Conservation (phyloP, 1,140 invertebrate species). For the Phthorimaea operculella region DNA sequence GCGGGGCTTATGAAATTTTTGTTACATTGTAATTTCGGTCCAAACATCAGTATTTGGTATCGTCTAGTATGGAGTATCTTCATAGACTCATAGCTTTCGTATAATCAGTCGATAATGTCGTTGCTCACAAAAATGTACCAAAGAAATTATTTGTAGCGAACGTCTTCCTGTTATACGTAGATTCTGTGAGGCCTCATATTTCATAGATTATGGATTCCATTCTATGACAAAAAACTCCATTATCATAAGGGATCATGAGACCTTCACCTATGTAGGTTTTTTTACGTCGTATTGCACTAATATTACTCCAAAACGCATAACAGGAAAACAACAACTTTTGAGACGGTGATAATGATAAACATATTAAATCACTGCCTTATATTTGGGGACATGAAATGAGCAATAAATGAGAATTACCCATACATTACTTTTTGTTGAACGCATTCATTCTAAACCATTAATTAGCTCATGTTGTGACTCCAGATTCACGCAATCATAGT, state of each 20-base stretch:
- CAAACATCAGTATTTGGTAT: conserved; percentile 46
- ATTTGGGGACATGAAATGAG: neutral
- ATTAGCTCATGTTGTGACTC: neutral
- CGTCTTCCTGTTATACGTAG: neutral
- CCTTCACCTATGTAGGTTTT: too few species aligned
- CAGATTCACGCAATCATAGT: conserved; percentile 23
- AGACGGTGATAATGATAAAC: neutral
- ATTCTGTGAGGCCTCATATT: neutral
- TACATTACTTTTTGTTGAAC: too few species aligned
- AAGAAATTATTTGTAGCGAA: conserved; percentile 39
- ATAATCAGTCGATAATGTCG: conserved; percentile 42
- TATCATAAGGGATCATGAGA: too few species aligned
- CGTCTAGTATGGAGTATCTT: conserved; percentile 21
- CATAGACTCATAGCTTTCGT: conserved; percentile 23
- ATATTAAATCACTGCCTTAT: neutral
- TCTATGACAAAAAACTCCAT: too few species aligned
- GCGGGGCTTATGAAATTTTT: neutral
- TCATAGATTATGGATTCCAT: neutral
- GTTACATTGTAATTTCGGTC: conserved; percentile 12
- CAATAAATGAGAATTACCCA: neutral
- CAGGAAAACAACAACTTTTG: neutral
- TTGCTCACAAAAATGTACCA: conserved; percentile 64
- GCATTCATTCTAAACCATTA: too few species aligned
- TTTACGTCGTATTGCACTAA: too few species aligned
- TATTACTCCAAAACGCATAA: neutral